Conservation (phyloP, 2,797 vertebrate species). For the Glossophaga mutica region DNA sequence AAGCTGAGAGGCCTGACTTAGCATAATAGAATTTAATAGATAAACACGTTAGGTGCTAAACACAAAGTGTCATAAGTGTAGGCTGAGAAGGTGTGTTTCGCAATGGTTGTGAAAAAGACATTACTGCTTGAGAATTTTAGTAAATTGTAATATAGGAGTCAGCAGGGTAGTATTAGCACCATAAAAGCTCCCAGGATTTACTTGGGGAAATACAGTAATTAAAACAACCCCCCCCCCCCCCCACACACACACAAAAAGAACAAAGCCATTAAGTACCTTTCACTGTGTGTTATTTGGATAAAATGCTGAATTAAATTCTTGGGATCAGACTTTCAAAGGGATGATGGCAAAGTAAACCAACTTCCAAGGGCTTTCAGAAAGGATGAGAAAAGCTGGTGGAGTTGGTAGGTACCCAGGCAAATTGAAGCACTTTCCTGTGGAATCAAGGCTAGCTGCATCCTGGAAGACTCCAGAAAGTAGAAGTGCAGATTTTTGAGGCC, state of each 20-base stretch:
- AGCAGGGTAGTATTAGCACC: not conserved
- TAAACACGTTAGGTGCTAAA: not conserved
- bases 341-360: not conserved
- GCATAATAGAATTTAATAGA: not conserved
- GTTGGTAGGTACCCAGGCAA: not conserved
- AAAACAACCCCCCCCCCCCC: no score
- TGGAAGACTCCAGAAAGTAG: not conserved
- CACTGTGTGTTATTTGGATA: not conserved
- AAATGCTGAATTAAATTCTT: conserved; percentile 5
- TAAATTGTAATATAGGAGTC: not conserved
- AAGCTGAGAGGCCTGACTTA: not conserved
- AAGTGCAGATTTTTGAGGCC: not conserved
- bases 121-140: not conserved
- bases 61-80: not conserved
- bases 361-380: not conserved
- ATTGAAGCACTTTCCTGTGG: not conserved
- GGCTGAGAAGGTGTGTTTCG: not conserved
- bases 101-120: not conserved
- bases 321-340: not conserved
- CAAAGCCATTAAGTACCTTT: not conserved
- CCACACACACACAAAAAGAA: no score
- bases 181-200: not conserved
- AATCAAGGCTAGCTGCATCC: not conserved
- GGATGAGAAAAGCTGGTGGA: not conserved
- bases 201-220: not conserved